Conservation (phyloP, 1,140 invertebrate species). For the Tribolium castaneum region DNA sequence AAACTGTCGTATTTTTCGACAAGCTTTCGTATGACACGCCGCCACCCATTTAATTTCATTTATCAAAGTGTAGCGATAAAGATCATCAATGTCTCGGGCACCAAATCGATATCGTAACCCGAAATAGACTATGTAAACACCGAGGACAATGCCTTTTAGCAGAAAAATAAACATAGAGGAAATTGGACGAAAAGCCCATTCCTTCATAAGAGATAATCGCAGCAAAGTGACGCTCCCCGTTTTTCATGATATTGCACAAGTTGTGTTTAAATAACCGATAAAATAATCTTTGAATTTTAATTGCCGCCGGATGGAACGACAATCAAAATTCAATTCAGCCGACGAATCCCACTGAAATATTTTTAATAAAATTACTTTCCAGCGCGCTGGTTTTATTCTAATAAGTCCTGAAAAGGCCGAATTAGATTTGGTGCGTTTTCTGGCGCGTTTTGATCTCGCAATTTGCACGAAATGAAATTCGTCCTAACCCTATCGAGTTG, state of each 20-base stretch:
- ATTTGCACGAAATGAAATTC: not conserved
- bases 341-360: conserved; percentile 1
- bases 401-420: not conserved
- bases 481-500: not conserved
- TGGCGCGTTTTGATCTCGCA: not conserved
- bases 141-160: conserved; percentile 22
- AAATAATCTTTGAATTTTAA: conserved; percentile 20
- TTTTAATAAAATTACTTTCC: conserved; percentile 20
- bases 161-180: conserved; percentile 10
- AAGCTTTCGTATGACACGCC: not conserved
- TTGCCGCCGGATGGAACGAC: not conserved
- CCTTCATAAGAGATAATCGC: too few species aligned
- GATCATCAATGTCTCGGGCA: conserved; percentile 7
- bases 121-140: conserved; percentile 27
- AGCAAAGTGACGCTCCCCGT: too few species aligned
- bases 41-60: conserved; percentile 22
- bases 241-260: too few species aligned
- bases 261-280: not conserved
- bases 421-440: not conserved
- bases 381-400: not conserved
- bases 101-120: conserved; percentile 17
- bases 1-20: not conserved
- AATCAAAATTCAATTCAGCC: conserved; percentile 5
- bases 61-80: conserved; percentile 20
- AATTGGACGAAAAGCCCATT: conserved; percentile 2